Conservation (phyloP, 2,113 vertebrate species). For the Notechis scutatus region DNA sequence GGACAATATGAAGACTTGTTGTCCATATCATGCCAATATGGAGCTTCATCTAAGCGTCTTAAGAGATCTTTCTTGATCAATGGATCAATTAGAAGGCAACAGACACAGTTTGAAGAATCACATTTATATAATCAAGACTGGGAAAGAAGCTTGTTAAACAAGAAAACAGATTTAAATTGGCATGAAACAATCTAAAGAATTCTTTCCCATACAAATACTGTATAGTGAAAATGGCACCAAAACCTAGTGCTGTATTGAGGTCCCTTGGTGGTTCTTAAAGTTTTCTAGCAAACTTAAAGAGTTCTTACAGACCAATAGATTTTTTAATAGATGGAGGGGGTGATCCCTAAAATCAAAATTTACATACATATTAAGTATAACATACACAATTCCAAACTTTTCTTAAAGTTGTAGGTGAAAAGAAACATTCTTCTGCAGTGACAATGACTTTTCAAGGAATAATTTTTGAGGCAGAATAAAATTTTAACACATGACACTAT, state of each 20-base stretch:
- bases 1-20: neutral
- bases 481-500: neutral
- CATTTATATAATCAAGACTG: neutral
- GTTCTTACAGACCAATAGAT: neutral
- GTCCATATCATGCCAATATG: neutral
- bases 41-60: neutral
- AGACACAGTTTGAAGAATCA: neutral
- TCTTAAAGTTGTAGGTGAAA: neutral
- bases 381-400: neutral
- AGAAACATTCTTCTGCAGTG: neutral
- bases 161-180: neutral
- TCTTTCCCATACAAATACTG: neutral
- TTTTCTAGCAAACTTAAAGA: neutral
- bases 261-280: neutral
- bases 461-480: neutral
- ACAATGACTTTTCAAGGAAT: neutral
- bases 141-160: neutral
- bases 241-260: neutral
- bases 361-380: neutral
- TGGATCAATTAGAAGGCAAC: neutral
- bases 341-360: neutral
- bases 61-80: neutral
- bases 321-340: neutral
- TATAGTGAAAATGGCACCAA: neutral
- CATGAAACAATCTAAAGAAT: neutral